Evolutionary conservation across 2,888 invertebrate species (phyloP).

Genomic region (Cephus pygmeus): DNA sequence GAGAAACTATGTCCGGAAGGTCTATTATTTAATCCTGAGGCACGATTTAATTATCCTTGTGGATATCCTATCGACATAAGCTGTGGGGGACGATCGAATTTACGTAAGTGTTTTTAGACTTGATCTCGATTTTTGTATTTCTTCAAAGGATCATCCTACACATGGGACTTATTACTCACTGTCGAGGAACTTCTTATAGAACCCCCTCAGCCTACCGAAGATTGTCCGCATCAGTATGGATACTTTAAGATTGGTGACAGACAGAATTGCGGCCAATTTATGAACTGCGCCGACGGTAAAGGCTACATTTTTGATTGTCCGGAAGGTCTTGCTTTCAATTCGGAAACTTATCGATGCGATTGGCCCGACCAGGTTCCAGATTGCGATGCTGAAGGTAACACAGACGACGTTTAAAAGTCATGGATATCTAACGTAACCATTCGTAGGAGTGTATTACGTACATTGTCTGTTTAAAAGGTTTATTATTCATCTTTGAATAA

Average conservation of each 20-base stretch:
- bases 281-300: conserved; percentile 84
- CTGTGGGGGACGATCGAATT: conserved; percentile 76
- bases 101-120: conserved; percentile 48
- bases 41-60: conserved; percentile 79
- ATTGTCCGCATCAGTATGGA: conserved; percentile 87
- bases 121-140: not conserved
- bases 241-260: conserved; percentile 79
- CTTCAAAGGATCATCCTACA: too few species aligned
- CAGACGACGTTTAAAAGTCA: not conserved
- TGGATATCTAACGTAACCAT: not conserved
- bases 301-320: conserved; percentile 82
- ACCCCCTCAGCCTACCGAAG: conserved; percentile 77
- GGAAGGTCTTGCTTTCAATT: conserved; percentile 83
- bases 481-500: not conserved
- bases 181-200: conserved; percentile 67
- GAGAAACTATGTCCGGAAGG: conserved; percentile 87
- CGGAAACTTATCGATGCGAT: conserved; percentile 80
- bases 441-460: not conserved
- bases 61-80: conserved; percentile 86
- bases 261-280: conserved; percentile 80
- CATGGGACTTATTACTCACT: not conserved
- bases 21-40: conserved; percentile 79
- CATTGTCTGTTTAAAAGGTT: not conserved
- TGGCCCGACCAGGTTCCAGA: conserved; percentile 88
- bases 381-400: conserved; percentile 82